Evolutionary conservation across 2,797 vertebrate genomes (phyloP).

Genomic region (Phalanger gymnotis): DNA sequence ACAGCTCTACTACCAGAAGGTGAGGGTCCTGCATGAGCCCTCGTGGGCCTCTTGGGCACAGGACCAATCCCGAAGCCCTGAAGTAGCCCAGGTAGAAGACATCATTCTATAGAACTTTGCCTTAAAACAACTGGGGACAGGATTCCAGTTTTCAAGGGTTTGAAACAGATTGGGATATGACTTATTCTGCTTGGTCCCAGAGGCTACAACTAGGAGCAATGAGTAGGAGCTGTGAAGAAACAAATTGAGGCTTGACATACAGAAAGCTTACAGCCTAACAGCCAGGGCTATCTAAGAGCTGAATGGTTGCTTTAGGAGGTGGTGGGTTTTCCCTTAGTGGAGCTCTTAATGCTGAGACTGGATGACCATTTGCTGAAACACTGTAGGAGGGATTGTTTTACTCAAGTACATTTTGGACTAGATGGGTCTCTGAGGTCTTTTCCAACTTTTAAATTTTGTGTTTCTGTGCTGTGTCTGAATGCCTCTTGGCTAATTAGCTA

Average conservation of each 20-base stretch:
- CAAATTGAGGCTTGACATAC: background rate
- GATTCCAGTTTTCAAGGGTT: background rate
- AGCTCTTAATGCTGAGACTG: background rate
- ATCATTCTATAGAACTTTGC: background rate
- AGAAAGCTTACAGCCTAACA: background rate
- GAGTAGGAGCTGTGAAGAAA: background rate
- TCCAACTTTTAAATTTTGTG: background rate
- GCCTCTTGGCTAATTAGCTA: background rate
- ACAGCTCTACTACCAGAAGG: background rate
- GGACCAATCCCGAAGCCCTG: background rate
- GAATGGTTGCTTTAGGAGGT: background rate
- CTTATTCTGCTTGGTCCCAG: background rate
- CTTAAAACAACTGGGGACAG: background rate
- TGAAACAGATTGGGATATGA: background rate
- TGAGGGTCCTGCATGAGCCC: background rate
- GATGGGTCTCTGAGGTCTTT: background rate
- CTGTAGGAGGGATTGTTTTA: background rate
- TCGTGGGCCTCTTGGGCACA: background rate
- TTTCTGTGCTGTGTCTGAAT: background rate
- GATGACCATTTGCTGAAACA: background rate
- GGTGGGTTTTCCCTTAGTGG: background rate
- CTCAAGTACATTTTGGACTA: background rate
- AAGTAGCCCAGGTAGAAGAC: background rate
- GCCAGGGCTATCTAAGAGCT: background rate
- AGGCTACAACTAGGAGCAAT: background rate